A percentile compares a stretch with the other conserved stretches of the same genome.
phyloP scores from a whole-genome alignment of 2,888 invertebrate species.

The Pyrrhosoma nymphula region DNA sequence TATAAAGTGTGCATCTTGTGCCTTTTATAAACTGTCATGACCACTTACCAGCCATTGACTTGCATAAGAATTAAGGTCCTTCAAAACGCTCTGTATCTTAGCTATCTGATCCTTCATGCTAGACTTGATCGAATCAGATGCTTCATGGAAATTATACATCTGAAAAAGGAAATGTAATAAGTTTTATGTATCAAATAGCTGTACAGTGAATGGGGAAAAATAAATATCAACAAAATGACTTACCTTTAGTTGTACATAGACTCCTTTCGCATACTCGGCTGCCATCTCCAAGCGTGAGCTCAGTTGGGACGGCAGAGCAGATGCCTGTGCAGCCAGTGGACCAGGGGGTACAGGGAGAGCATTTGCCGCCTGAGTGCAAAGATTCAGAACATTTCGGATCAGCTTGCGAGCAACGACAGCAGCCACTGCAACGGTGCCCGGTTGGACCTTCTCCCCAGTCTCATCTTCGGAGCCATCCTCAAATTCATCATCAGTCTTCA shows the following conservation, averaged over 20 bases:
- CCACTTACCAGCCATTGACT: constrained; percentile 66
- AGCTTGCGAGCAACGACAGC: constrained; percentile 44
- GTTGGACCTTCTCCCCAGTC: not conserved
- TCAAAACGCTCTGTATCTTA: constrained; percentile 54
- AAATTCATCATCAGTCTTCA: constrained; percentile 11
- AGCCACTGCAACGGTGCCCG: constrained; percentile 41
- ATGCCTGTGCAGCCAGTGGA: constrained; percentile 34
- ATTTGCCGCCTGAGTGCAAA: constrained; percentile 62
- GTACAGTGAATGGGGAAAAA: not conserved
- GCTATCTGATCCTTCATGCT: constrained; percentile 66
- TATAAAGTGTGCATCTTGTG: not conserved
- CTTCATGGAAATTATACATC: constrained; percentile 58
- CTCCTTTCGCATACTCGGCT: constrained; percentile 56
- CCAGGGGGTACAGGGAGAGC: constrained; percentile 46
- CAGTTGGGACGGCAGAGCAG: constrained; percentile 34
- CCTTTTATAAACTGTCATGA: not conserved
- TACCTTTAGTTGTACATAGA: constrained; percentile 65
- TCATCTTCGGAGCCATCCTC: constrained; percentile 25
- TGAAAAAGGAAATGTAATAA: not conserved
- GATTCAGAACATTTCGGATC: constrained; percentile 53
- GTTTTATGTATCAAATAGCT: too few relatives aligned
- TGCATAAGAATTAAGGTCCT: constrained; percentile 61
- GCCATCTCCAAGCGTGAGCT: constrained; percentile 42
- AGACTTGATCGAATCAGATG: constrained; percentile 53
- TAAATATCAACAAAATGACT: not conserved